These are phyloP conservation scores for Meleagris gallopavo DNA, from an alignment of 2,113 vertebrate species.

Conservation along the genomic window DNA sequence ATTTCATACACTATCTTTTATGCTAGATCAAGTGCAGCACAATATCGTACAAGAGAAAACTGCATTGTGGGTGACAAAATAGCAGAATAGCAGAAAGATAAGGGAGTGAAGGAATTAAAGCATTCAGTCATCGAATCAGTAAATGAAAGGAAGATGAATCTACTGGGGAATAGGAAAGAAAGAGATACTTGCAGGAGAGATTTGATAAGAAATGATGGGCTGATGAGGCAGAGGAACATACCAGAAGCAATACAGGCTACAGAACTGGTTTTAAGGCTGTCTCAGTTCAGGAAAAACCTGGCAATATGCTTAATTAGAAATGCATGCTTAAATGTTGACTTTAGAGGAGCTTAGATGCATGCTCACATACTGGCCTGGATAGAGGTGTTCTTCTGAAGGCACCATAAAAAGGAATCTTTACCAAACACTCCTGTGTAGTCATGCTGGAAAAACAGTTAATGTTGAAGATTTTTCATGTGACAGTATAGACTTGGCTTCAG, in stretches of 20 bases:
- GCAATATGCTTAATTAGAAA: background rate
- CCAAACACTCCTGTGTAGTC: constrained; percentile 7
- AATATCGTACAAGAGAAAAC: constrained; percentile 8
- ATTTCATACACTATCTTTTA: constrained; percentile 12
- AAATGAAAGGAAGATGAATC: constrained; percentile 4
- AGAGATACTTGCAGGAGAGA: background rate
- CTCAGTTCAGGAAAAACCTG: background rate
- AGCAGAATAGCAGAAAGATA: background rate
- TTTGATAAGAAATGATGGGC: background rate
- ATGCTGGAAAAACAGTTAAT: constrained; percentile 41
- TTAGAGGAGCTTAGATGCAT: background rate
- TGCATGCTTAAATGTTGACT: background rate
- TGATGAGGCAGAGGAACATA: background rate
- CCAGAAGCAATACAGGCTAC: background rate
- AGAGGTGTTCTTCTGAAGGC: background rate
- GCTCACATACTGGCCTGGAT: background rate
- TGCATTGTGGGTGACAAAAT: background rate
- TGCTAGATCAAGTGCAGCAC: background rate
- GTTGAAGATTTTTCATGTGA: constrained; percentile 40
- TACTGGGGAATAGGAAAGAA: background rate
- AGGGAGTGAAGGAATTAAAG: background rate
- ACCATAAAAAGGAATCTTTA: background rate
- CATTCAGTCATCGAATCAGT: background rate
- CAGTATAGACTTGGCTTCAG: background rate
- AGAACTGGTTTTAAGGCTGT: background rate